Conservation (phyloP, 2,113 vertebrate genomes). For the Larimichthys crocea region DNA sequence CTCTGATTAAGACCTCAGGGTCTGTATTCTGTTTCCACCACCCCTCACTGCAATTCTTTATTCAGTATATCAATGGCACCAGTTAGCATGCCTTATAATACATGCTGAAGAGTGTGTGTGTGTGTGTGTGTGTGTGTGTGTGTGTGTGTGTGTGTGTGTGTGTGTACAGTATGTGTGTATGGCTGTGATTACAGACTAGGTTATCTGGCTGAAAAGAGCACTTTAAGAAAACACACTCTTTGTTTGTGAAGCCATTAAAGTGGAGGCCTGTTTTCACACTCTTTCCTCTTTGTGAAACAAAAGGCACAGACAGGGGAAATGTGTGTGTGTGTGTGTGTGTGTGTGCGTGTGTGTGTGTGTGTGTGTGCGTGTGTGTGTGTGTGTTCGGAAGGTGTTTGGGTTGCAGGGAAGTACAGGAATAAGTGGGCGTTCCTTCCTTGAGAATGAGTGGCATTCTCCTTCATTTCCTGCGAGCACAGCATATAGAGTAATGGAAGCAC, state of each 20-base stretch:
- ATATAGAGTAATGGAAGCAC: constrained; percentile 61
- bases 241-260: constrained; percentile 25
- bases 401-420: constrained; percentile 68
- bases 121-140: neutral
- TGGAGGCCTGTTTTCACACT: constrained; percentile 52
- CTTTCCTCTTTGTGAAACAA: constrained; percentile 48
- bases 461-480: constrained; percentile 81
- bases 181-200: constrained; percentile 55
- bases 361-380: constrained; percentile 24
- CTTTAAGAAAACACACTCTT: constrained; percentile 54
- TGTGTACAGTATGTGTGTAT: neutral
- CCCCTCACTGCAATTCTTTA: constrained; percentile 48
- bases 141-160: constrained; percentile 11
- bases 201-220: constrained; percentile 41
- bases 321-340: constrained; percentile 7
- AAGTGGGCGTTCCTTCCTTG: constrained; percentile 71
- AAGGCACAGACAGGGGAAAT: constrained; percentile 19
- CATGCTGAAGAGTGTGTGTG: constrained; percentile 13
- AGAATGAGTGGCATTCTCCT: constrained; percentile 84
- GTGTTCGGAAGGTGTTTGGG: constrained; percentile 44
- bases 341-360: constrained; percentile 9
- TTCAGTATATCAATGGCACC: constrained; percentile 48
- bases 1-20: constrained; percentile 66
- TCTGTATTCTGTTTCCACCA: constrained; percentile 59
- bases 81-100: constrained; percentile 49